Evolutionary conservation across 2,888 invertebrate genomes (phyloP).

Genomic region (Mechanitis mazaeus): DNA sequence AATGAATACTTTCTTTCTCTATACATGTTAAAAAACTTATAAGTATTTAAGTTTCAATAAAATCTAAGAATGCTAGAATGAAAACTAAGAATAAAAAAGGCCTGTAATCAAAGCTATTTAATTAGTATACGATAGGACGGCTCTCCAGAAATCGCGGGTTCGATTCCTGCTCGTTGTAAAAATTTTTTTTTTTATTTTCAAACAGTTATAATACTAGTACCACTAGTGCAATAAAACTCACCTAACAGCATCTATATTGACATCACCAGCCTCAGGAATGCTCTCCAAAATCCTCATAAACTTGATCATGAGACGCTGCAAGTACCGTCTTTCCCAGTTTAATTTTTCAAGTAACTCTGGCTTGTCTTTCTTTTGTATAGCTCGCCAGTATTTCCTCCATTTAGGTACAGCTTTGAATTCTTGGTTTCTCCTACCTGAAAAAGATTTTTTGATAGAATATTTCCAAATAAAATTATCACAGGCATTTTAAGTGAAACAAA

Average conservation of each 20-base stretch:
- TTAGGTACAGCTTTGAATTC: constrained; percentile 91
- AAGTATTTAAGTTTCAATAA: no score
- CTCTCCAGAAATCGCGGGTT: no score
- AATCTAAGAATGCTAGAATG: no score
- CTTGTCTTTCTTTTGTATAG: constrained; percentile 90
- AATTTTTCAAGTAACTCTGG: constrained; percentile 81
- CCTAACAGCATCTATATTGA: constrained; percentile 76
- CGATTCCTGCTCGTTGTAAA: no score
- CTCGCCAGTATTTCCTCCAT: constrained; percentile 94
- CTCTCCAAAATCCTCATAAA: constrained; percentile 89
- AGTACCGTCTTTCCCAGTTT: constrained; percentile 90
- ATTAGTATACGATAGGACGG: no score
- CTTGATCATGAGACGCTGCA: constrained; percentile 89
- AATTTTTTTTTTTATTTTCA: no score
- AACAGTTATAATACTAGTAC: neutral
- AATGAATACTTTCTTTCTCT: no score
- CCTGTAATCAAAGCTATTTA: no score
- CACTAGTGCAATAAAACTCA: constrained; percentile 25
- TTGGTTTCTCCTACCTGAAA: constrained; percentile 85
- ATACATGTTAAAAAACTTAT: no score
- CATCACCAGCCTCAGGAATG: constrained; percentile 79
- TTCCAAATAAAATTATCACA: no score
- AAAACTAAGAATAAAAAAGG: no score
- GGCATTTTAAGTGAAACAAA: no score
- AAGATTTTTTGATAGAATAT: neutral